Conservation (phyloP, 2,113 vertebrate species). For the Vulpes ferrilata region DNA sequence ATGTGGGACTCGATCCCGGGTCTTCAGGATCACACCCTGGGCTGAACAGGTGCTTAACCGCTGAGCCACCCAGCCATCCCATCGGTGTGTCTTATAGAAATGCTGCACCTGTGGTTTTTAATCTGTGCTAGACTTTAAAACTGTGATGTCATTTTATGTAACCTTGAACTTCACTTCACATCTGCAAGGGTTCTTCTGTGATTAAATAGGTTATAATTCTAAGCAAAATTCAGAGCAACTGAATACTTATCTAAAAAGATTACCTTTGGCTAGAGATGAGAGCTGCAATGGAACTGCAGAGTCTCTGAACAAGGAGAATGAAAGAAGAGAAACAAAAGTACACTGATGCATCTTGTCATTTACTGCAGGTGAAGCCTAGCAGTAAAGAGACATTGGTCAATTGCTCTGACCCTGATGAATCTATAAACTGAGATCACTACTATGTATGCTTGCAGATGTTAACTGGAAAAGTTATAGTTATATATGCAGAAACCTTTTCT, state of each 20-base stretch:
- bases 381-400: slow-evolving; percentile 89
- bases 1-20: too few species aligned
- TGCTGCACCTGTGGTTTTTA: slow-evolving; percentile 99
- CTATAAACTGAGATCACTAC: slow-evolving; percentile 86
- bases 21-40: too few species aligned
- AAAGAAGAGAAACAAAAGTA: slow-evolving; percentile 82
- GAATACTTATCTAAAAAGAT: slow-evolving; percentile 85
- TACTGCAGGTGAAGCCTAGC: slow-evolving; percentile 79
- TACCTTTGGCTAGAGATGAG: slow-evolving; percentile 87
- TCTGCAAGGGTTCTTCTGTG: slow-evolving; percentile 94
- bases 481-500: slow-evolving; percentile 89
- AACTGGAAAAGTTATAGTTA: slow-evolving; percentile 89
- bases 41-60: too few species aligned
- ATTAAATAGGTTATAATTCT: slow-evolving; percentile 97
- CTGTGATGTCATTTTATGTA: slow-evolving; percentile 99
- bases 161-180: slow-evolving; percentile 91
- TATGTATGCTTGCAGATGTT: slow-evolving; percentile 90
- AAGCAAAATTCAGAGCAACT: slow-evolving; percentile 91
- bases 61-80: too few species aligned
- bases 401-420: slow-evolving; percentile 92
- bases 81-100: slow-evolving; percentile 98
- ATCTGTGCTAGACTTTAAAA: slow-evolving; percentile 99
- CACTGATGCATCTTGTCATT: slow-evolving; percentile 81
- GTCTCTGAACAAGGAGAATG: slow-evolving; percentile 84
- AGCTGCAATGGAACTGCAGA: slow-evolving; percentile 87